Conservation (phyloP, 2,888 invertebrate species). For the Alcis repandata region DNA sequence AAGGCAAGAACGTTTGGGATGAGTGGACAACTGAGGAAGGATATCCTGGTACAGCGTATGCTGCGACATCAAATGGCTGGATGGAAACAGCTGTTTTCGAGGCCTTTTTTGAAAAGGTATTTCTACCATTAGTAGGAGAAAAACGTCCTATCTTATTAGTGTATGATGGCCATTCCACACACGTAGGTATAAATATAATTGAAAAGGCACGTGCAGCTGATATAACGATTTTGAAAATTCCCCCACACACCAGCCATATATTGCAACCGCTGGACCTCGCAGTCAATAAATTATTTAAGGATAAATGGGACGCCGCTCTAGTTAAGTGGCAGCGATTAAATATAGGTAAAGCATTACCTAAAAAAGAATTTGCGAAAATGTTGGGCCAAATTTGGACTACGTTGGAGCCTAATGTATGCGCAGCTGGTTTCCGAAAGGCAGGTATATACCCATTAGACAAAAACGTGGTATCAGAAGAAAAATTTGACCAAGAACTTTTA, state of each 20-base stretch:
- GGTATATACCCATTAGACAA: conserved; percentile 47
- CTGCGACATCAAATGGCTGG: conserved; percentile 50
- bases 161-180: conserved; percentile 44
- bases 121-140: conserved; percentile 16
- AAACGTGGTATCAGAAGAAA: conserved; percentile 37
- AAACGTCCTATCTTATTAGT: conserved; percentile 39
- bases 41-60: conserved; percentile 44
- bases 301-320: conserved; percentile 46
- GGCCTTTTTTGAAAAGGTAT: conserved; percentile 32
- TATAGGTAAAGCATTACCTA: conserved; percentile 42
- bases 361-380: conserved; percentile 47
- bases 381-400: conserved; percentile 46
- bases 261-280: conserved; percentile 49
- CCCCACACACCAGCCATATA: conserved; percentile 45
- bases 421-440: conserved; percentile 43
- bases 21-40: conserved; percentile 44
- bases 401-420: conserved; percentile 41
- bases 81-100: conserved; percentile 49
- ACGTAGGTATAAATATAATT: conserved; percentile 37
- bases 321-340: conserved; percentile 50
- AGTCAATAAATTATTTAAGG: conserved; percentile 52
- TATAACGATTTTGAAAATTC: conserved; percentile 36
- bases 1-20: conserved; percentile 49
- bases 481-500: conserved; percentile 36
- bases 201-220: conserved; percentile 30